Conservation (phyloP, 2,113 vertebrate genomes). For the Ramphastos sulfuratus region DNA sequence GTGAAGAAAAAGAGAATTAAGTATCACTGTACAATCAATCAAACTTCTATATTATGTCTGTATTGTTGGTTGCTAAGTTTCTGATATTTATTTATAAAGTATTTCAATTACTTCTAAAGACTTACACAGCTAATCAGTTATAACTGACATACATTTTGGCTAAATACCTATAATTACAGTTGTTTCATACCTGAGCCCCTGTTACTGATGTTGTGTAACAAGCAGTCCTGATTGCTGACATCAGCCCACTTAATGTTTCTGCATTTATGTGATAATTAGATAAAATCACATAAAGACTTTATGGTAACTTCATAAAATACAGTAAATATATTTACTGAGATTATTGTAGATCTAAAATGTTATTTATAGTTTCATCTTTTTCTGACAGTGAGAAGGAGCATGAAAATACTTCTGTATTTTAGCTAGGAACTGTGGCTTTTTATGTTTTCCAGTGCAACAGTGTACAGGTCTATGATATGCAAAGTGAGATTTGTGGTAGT, state of each 20-base stretch:
- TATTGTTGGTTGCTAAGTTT: constrained; percentile 66
- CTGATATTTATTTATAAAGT: constrained; percentile 70
- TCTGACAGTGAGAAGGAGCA: not conserved
- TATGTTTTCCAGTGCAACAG: not conserved
- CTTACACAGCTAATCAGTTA: constrained; percentile 71
- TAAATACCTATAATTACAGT: constrained; percentile 80
- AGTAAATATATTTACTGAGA: constrained; percentile 25
- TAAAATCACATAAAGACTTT: constrained; percentile 75
- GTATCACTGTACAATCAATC: not conserved
- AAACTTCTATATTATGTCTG: constrained; percentile 2
- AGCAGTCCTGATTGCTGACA: constrained; percentile 77
- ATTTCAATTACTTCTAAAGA: constrained; percentile 75
- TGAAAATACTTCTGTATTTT: not conserved
- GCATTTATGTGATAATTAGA: constrained; percentile 69
- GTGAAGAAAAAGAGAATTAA: not conserved
- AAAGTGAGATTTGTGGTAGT: not conserved
- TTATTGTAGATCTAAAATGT: constrained; percentile 4
- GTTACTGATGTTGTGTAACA: constrained; percentile 77
- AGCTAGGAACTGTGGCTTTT: not conserved
- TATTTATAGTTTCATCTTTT: constrained; percentile 33
- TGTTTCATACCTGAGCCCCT: constrained; percentile 77
- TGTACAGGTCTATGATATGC: not conserved
- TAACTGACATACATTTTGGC: constrained; percentile 71
- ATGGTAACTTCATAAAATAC: constrained; percentile 59
- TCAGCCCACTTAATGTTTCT: constrained; percentile 70